Percentiles rank a stretch among this genome's conserved stretches.
These are phyloP conservation scores for Phodopus roborovskii DNA, from an alignment of 2,113 vertebrate genomes.

Conservation along the genomic window DNA sequence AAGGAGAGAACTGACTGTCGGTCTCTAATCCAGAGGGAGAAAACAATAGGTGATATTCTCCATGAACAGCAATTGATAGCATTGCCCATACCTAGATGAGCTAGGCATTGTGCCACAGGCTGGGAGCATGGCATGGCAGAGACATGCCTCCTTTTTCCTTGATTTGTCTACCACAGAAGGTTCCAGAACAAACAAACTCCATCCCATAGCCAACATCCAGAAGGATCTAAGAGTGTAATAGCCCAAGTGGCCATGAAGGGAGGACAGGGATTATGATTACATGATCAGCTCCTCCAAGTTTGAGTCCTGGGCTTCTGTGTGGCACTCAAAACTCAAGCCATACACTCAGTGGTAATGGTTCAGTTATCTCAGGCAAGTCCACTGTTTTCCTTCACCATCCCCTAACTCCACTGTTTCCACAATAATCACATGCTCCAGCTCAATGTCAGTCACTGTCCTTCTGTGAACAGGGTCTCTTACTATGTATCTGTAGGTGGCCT, in stretches of 20 bases:
- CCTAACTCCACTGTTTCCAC: neutral
- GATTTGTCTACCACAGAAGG: neutral
- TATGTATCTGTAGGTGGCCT: neutral
- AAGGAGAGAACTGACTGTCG: conserved; percentile 29
- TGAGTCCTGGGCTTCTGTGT: neutral
- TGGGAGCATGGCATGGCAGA: neutral
- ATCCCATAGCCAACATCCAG: neutral
- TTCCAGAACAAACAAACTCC: neutral
- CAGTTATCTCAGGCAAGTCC: neutral
- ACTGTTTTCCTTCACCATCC: neutral
- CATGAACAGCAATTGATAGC: neutral
- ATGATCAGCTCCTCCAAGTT: neutral
- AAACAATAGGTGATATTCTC: accelerated
- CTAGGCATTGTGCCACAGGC: neutral
- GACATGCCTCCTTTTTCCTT: neutral
- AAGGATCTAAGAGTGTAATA: neutral
- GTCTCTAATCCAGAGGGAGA: neutral
- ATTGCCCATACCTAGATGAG: accelerated
- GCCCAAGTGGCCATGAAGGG: neutral
- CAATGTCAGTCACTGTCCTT: neutral
- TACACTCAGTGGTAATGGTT: neutral
- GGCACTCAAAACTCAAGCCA: neutral
- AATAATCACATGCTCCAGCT: neutral
- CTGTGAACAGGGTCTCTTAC: neutral
- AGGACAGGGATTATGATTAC: accelerated